Evolutionary conservation across 2,888 invertebrate species (phyloP).

Genomic region (Alentia gelatinosa): DNA sequence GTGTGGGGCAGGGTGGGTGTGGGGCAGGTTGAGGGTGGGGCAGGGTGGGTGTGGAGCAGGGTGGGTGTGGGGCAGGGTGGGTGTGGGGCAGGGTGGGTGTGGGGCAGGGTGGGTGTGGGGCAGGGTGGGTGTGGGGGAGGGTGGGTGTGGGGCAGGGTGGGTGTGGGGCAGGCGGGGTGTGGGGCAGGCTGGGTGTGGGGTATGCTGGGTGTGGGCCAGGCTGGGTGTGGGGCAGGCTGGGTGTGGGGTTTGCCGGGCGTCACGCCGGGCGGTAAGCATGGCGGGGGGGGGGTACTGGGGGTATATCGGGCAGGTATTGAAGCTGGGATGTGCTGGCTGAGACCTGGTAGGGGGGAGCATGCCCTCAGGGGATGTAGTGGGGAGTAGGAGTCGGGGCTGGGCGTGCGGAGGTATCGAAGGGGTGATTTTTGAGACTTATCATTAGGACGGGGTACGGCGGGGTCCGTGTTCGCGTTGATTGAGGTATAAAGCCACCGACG

Average conservation of each 20-base stretch:
- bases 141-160: too few species aligned
- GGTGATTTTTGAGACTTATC: conserved; percentile 33
- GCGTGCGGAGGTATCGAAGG: neutral
- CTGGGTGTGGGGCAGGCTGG: too few species aligned
- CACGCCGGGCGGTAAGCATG: neutral
- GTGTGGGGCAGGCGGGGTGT: too few species aligned
- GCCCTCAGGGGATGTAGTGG: neutral
- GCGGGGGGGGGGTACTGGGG: neutral
- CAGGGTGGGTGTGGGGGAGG: too few species aligned
- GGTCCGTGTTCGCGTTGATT: neutral
- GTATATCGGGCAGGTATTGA: neutral
- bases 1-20: too few species aligned
- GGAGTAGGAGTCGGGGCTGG: neutral
- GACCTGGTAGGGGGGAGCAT: neutral
- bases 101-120: too few species aligned
- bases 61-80: too few species aligned
- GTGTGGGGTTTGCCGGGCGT: neutral
- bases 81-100: too few species aligned
- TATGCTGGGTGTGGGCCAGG: too few species aligned
- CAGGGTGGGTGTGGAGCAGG: too few species aligned
- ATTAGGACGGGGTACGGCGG: neutral
- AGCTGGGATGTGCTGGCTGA: neutral
- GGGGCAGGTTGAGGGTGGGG: too few species aligned
- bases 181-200: too few species aligned
- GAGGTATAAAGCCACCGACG: conserved; percentile 3